Base-by-base conservation (phyloP, 2,797 vertebrate genomes). In the Galago senegalensis region DNA sequence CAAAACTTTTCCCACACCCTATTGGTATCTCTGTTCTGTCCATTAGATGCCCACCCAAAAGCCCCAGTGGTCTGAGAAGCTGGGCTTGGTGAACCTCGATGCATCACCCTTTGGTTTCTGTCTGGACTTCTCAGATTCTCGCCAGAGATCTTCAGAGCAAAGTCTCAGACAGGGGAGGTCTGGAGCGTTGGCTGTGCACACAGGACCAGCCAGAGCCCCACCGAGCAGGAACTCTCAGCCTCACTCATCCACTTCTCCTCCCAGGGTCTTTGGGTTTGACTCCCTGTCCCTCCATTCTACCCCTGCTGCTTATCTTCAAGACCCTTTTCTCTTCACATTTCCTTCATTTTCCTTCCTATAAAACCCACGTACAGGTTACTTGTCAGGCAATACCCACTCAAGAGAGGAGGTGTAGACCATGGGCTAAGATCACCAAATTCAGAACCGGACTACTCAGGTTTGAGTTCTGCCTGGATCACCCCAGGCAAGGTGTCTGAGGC, bases 71-170 rank as follows among this genome's bases (percentile, higher is more conserved):
- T 49, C 80, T 49, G 46, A 79, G 70, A 87, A 70, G 53, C 40
- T 5, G 23, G 40, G 10, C 31, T 60, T 9, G 70, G 37, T 56
- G 81, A 63, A n/a, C 46, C 63, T 29, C 20, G 23, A 8, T 27
- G 63, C 1, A 1, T 49, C 40, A 27, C 16, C 25, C 25, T 13
- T 31, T 10, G 3, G 20, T 56, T 81, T 60, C n/a, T 49, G 7
- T 49, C 69, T 37, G 67, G 40, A 63, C 56, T 81, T 63, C 20
- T 87, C 84, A 87, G 92, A 67, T 23, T 63, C n/a, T 63, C 9
- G 3, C 12, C 40, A 89, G 63, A 70, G n/a, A 7, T n/a, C 60
- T 70, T 95, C 20, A 21, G 14, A n/a, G 65, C 79, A 65, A 56
- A 21, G 37, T 37, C 69, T 88, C 34, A 8, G n/a, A 72, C 31